Conservation (phyloP, 2,113 vertebrate genomes). For the Chroicocephalus ridibundus region DNA sequence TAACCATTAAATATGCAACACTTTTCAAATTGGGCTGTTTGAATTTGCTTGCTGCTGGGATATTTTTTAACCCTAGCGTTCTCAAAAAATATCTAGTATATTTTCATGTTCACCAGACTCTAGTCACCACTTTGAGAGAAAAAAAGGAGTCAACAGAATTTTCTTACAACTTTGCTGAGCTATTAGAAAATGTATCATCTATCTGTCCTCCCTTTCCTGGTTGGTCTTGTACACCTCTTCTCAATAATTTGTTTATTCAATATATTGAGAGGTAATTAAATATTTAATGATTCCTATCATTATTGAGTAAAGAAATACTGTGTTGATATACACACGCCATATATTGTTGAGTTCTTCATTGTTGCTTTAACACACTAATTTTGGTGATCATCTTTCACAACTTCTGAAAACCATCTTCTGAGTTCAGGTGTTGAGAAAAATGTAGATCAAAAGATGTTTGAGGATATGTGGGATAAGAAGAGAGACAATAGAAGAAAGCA, state of each 20-base stretch:
- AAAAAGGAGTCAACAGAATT: neutral
- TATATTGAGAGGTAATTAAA: neutral
- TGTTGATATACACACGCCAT: neutral
- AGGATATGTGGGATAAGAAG: neutral
- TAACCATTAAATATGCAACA: neutral
- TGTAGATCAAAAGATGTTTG: neutral
- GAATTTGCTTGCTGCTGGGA: neutral
- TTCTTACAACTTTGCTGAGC: neutral
- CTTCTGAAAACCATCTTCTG: neutral
- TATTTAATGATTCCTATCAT: neutral
- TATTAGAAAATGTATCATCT: neutral
- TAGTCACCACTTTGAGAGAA: neutral
- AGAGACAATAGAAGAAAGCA: neutral
- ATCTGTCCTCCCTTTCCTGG: neutral
- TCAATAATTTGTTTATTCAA: neutral
- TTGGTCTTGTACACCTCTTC: neutral
- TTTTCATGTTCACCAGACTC: neutral
- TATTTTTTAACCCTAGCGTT: neutral
- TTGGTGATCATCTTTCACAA: neutral
- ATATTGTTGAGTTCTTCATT: neutral
- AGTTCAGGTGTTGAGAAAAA: neutral
- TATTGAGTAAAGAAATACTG: neutral
- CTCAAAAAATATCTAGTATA: neutral
- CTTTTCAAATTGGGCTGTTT: neutral
- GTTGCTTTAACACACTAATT: neutral